Evolutionary conservation across 2,888 invertebrate species (phyloP).

Genomic region (Aphidius colemani): DNA sequence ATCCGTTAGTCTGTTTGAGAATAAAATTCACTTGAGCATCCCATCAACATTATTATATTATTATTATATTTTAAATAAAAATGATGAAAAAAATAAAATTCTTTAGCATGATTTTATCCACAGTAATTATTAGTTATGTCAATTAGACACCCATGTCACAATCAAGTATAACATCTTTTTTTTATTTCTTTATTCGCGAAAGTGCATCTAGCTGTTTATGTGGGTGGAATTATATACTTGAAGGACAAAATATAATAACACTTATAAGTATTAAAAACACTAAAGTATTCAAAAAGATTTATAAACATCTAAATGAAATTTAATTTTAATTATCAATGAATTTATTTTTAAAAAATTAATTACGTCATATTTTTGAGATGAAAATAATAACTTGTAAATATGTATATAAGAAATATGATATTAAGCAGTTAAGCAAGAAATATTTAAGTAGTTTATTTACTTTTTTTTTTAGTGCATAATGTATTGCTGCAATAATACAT

Average conservation of each 20-base stretch:
- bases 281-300: too few species aligned
- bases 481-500: conserved; percentile 29
- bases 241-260: conserved; percentile 8
- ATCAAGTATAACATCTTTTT: not conserved
- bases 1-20: not conserved
- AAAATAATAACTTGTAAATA: not conserved
- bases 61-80: not conserved
- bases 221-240: conserved; percentile 6
- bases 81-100: not conserved
- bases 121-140: conserved; percentile 12
- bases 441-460: too few species aligned
- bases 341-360: not conserved
- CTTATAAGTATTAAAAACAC: too few species aligned
- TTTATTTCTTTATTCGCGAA: not conserved
- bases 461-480: too few species aligned
- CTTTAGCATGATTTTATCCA: not conserved
- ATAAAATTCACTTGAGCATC: not conserved
- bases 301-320: too few species aligned
- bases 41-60: conserved; percentile 1
- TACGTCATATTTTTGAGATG: not conserved
- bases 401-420: conserved; percentile 8
- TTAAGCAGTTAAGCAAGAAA: conserved; percentile 15
- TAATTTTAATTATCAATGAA: too few species aligned
- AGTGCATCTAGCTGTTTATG: conserved; percentile 15
- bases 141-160: conserved; percentile 15